Evolutionary conservation across 2,888 invertebrate species (phyloP).

Genomic region (Thera britannica): DNA sequence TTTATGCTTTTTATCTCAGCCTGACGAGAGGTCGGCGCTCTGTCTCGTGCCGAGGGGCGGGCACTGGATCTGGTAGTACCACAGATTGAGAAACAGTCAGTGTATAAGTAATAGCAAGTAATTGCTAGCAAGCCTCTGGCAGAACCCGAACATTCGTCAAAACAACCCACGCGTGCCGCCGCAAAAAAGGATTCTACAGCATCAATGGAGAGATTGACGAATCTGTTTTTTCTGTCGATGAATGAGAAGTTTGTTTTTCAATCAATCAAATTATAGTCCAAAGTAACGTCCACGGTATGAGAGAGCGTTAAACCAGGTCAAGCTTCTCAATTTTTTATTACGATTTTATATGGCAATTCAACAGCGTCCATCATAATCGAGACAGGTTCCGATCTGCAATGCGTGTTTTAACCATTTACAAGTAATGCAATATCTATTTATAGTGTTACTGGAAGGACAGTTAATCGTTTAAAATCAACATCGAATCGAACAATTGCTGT

Average conservation of each 20-base stretch:
- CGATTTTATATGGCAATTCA: background rate
- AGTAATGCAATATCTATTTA: conserved; percentile 5
- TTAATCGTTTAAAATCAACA: conserved; percentile 18
- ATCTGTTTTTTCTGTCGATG: conserved; percentile 21
- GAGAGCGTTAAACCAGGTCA: background rate
- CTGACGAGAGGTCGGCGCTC: conserved; percentile 48
- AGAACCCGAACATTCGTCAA: conserved; percentile 45
- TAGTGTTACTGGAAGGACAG: conserved; percentile 1
- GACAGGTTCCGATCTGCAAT: background rate
- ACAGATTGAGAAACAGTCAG: conserved; percentile 13
- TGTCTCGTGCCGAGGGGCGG: conserved; percentile 56
- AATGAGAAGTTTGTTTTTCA: background rate
- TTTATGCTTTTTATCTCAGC: conserved; percentile 36
- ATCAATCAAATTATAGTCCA: background rate
- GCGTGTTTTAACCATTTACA: background rate
- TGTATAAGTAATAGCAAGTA: conserved; percentile 60
- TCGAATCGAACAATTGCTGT: conserved; percentile 42
- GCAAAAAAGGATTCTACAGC: conserved; percentile 37
- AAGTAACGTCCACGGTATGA: background rate
- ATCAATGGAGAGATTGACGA: conserved; percentile 34
- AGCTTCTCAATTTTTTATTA: background rate
- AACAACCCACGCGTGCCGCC: conserved; percentile 48
- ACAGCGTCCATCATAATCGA: background rate
- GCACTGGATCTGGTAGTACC: conserved; percentile 31
- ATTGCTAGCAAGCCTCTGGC: conserved; percentile 59